These are phyloP conservation scores for Tribolium freemani DNA, from an alignment of 2,888 invertebrate species.

Conservation along the genomic window DNA sequence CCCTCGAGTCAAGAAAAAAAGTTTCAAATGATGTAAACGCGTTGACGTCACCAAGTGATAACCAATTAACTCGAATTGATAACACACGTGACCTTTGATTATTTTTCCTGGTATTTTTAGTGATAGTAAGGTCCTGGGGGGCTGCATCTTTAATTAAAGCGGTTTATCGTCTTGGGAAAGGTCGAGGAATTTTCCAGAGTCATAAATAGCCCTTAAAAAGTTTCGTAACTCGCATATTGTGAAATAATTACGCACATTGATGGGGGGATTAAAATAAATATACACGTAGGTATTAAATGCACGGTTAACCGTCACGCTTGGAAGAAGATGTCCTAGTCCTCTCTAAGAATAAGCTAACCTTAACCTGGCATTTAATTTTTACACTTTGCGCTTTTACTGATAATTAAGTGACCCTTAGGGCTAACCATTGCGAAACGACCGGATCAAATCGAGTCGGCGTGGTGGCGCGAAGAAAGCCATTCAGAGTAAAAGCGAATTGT, in stretches of 20 bases:
- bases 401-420: conserved; percentile 13
- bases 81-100: conserved; percentile 15
- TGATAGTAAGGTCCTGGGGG: conserved; percentile 7
- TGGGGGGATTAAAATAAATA: conserved; percentile 36
- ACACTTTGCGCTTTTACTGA: conserved; percentile 3
- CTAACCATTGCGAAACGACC: neutral
- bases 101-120: conserved; percentile 22
- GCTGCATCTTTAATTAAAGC: conserved; percentile 9
- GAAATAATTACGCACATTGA: conserved; percentile 49
- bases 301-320: conserved; percentile 44
- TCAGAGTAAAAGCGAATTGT: conserved; percentile 18
- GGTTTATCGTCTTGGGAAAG: conserved; percentile 8
- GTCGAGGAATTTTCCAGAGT: conserved; percentile 16
- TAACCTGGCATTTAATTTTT: conserved; percentile 45
- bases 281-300: conserved; percentile 40
- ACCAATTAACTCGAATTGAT: conserved; percentile 25
- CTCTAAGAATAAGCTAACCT: conserved; percentile 44
- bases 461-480: conserved; percentile 5
- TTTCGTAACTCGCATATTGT: neutral
- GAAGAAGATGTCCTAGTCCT: conserved; percentile 48
- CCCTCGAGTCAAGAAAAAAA: neutral
- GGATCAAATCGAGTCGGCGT: conserved; percentile 2
- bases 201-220: neutral
- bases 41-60: conserved; percentile 30
- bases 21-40: neutral